Percentiles rank a stretch among this genome's conserved stretches.
These are phyloP conservation scores for Axea sp. DNA, from an alignment of 2,888 invertebrate genomes.

Conservation along the genomic window DNA sequence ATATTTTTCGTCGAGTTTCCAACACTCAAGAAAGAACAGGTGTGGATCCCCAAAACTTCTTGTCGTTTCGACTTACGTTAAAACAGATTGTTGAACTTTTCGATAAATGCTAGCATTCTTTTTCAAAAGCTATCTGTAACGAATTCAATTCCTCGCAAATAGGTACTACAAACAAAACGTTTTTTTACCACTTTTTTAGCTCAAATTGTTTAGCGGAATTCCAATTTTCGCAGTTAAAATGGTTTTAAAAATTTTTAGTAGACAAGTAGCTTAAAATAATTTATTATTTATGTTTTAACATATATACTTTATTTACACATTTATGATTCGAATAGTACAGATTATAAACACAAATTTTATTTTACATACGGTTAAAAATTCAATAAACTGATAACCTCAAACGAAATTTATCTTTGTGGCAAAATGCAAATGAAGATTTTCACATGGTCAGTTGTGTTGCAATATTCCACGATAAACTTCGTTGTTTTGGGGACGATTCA, in stretches of 20 bases:
- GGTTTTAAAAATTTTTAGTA: no score
- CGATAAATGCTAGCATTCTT: constrained; percentile 55
- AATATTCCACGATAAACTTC: constrained; percentile 26
- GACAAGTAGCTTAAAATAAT: no score
- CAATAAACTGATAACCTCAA: constrained; percentile 14
- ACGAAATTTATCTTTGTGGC: constrained; percentile 5
- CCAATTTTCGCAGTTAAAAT: constrained; percentile 60
- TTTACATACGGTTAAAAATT: no score
- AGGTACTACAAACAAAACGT: constrained; percentile 5
- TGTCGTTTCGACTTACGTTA: constrained; percentile 58
- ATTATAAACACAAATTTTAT: no score
- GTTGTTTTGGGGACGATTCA: constrained; percentile 38
- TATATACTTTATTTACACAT: no score
- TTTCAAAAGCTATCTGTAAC: constrained; percentile 43
- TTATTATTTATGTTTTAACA: no score
- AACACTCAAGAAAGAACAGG: constrained; percentile 58
- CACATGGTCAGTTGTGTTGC: constrained; percentile 14
- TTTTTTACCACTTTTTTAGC: constrained; percentile 21
- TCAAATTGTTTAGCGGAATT: no score
- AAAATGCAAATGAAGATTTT: constrained; percentile 39
- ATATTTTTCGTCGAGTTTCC: constrained; percentile 47
- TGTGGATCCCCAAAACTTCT: constrained; percentile 58
- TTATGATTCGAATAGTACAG: no score
- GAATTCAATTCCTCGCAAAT: constrained; percentile 52
- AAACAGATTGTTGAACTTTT: constrained; percentile 61